Evolutionary conservation across 2,888 invertebrate genomes (phyloP), one percentile per base, ranked within the genome.

Genomic region (Patella depressa): DNA sequence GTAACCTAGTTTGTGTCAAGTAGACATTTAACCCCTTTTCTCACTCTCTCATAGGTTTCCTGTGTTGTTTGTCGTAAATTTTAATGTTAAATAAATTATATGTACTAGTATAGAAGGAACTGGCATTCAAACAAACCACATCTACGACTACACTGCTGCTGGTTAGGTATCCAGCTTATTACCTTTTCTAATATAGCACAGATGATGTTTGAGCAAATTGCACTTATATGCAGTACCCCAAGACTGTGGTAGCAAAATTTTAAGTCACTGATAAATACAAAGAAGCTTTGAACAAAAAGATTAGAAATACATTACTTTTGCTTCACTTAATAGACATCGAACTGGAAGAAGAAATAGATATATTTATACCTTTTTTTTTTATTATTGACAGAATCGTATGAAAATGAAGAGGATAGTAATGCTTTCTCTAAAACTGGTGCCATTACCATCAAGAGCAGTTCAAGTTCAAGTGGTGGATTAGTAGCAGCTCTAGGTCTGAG

Each of bases 401-500:
- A 89, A 34, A 84, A 82, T 80, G 88, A 89, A 72, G 90, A 90
- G 75, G 90, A 90, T 79, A 86, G 87, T 55, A 89, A 88, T 82
- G 89, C 89, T 24, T 90, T 90, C 79, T 87, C 90, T 15, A 88
- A 89, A 80, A 90, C 90, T 14, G 90, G 90, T 24, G 90, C 90
- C 9, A 84, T 90, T 55, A 90, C 90, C n/a, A 91, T 91, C 70
- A 89, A 88, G 75, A 89, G 89, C 76, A 89, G 89, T 59, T 90
- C 90, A 19, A 86, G 89, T 19, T 89, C 89, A 15, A 90, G 90
- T 80, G 90, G 90, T 3, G 90, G 90, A 3, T 81, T 90, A 29
- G 86, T 88, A 3, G 89, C 88, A 11, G 90, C 90, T 0, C 81
- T 90, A 45, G 89, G 89, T 17, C 84, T 89, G 24, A 84, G 87